Base-by-base conservation (phyloP, 2,113 vertebrate genomes). In the Peromyscus leucopus region DNA sequence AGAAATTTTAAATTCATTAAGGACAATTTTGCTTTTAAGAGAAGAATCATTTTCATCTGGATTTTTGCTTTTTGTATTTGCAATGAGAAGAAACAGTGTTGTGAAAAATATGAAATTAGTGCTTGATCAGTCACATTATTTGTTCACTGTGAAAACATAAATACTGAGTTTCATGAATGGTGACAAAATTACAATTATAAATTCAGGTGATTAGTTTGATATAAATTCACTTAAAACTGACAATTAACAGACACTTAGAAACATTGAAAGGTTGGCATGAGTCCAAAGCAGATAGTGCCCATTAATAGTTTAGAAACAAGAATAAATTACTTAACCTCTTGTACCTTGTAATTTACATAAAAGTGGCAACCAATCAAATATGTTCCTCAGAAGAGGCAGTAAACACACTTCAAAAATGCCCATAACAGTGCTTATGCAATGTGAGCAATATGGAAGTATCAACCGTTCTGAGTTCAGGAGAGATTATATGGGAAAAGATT, bases 301-400 rank as follows among this genome's bases (percentile, higher is more conserved):
- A 55, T 24, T 42, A 55, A 63, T 16, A 48, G 10, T 72, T 82
- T 15, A 8, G 22, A 31, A n/a, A 15, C 78, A 61, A 19, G 22
- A 94, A 7, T 51, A 48, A 33, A 24, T 75, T 65, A 28, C 24
- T 33, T 24, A 24, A 8, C 0, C 2, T 74, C 33, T 55, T 42
- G 26, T 19, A 46, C 6, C 12, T 33, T 9, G 36, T 19, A 90
- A 13, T 21, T 57, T 26, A 65, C 1, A 55, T 22, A 31, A 63
- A 83, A 16, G 24, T 39, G 9, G 31, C 17, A 74, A 55, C 1
- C 3, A 13, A 39, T 4, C 33, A 63, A 84, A 24, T 55, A 42
- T 4, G 1, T 15, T 63, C 17, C 1, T 16, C 28, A 31, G 16
- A 55, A 7, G 1, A 55, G 24, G 11, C 11, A 11, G 16, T 1